phyloP scores from a whole-genome alignment of 1,140 invertebrate genomes.

The Halesus radiatus region DNA sequence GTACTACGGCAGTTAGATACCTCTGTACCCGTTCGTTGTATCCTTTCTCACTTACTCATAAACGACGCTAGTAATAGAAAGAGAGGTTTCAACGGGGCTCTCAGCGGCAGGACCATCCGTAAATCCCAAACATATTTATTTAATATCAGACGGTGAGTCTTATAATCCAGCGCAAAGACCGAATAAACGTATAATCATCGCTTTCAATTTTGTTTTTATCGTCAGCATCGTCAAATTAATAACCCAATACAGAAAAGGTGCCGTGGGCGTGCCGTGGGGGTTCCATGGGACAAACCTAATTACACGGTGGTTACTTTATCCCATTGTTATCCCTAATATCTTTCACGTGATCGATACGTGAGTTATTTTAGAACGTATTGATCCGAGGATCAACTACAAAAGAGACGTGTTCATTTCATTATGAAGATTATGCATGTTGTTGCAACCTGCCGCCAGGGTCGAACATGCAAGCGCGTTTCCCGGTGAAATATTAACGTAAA shows the following conservation, averaged over 20 bases:
- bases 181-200: conserved; percentile 45
- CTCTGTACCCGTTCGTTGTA: too few species aligned
- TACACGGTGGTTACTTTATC: conserved; percentile 34
- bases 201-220: conserved; percentile 54
- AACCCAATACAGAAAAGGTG: conserved; percentile 44
- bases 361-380: background rate
- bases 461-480: too few species aligned
- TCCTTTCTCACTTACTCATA: too few species aligned
- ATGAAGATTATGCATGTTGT: too few species aligned
- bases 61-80: too few species aligned
- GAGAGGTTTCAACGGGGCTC: too few species aligned
- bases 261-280: background rate
- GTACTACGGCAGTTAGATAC: too few species aligned
- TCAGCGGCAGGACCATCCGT: too few species aligned
- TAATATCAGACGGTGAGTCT: conserved; percentile 47
- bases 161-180: conserved; percentile 45
- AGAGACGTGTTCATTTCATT: background rate
- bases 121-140: conserved; percentile 44
- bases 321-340: conserved; percentile 32
- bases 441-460: too few species aligned
- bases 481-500: too few species aligned
- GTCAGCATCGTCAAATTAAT: conserved; percentile 53
- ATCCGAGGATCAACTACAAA: conserved; percentile 5
- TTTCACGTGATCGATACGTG: conserved; percentile 29
- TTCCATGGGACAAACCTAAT: conserved; percentile 35